Percentiles rank a stretch among this genome's conserved stretches.
These are phyloP conservation scores for Felis chaus DNA, from an alignment of 2,113 vertebrate genomes.

Conservation along the genomic window DNA sequence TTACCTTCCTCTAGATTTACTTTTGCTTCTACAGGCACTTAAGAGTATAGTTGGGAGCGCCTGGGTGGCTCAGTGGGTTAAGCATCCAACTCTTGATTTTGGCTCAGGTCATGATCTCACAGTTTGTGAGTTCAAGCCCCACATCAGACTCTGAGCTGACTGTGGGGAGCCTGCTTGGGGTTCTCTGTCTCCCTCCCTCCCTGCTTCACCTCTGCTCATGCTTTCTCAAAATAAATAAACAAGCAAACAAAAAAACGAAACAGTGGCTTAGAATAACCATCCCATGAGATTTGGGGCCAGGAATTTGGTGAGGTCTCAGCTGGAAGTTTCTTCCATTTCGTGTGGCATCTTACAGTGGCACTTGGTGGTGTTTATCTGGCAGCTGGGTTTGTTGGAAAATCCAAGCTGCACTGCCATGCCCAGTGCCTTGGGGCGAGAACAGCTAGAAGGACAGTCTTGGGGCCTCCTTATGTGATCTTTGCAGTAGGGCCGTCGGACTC, in stretches of 20 bases:
- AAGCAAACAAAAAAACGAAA: not conserved
- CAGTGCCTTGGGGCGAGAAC: not conserved
- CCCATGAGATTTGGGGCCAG: not conserved
- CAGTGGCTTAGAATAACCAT: not conserved
- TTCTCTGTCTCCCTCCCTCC: not conserved
- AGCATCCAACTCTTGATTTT: not conserved
- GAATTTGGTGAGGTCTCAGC: not conserved
- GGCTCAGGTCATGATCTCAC: not conserved
- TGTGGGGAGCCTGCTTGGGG: not conserved
- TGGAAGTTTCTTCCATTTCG: not conserved
- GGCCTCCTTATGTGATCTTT: not conserved
- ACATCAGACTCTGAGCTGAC: too few species aligned
- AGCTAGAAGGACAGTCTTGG: not conserved
- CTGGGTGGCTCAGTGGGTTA: not conserved
- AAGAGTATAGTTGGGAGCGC: not conserved
- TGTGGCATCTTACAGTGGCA: not conserved
- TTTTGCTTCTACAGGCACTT: too few species aligned
- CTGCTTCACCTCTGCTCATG: not conserved
- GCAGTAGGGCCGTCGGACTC: not conserved
- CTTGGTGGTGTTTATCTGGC: not conserved
- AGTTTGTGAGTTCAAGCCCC: not conserved
- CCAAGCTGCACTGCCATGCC: not conserved
- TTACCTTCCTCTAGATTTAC: too few species aligned
- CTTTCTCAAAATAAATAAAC: too few species aligned
- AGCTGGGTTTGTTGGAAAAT: not conserved